phyloP scores from a whole-genome alignment of 2,797 vertebrate genomes.

The Avahi laniger region DNA sequence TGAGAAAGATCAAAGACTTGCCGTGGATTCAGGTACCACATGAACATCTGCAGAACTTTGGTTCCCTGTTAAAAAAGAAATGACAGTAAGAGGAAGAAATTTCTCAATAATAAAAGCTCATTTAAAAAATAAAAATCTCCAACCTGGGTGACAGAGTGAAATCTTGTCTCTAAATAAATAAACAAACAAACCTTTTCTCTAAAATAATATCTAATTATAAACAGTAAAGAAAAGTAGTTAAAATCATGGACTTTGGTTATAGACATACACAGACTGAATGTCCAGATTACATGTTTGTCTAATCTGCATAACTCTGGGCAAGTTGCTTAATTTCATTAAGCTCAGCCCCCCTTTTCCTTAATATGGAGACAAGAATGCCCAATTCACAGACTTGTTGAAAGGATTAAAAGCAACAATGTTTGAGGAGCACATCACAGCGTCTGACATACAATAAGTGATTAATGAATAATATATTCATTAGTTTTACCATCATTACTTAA shows the following conservation, averaged over 20 bases:
- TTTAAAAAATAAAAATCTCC: background rate
- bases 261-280: background rate
- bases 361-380: background rate
- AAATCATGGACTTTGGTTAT: background rate
- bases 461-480: background rate
- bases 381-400: background rate
- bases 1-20: conserved; percentile 99
- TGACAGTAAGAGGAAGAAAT: background rate
- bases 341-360: background rate
- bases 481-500: background rate
- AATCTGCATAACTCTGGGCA: background rate
- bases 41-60: conserved; percentile 99
- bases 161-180: background rate
- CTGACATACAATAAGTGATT: background rate
- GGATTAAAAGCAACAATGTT: background rate
- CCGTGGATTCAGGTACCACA: conserved; percentile 99
- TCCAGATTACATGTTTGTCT: background rate
- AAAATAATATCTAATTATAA: background rate
- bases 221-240: background rate
- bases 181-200: background rate
- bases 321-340: background rate
- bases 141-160: background rate
- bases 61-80: conserved; percentile 88
- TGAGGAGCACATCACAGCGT: background rate
- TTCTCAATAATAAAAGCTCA: background rate